Evolutionary conservation across 2,797 vertebrate genomes (phyloP).

Genomic region (Psittacula echo): DNA sequence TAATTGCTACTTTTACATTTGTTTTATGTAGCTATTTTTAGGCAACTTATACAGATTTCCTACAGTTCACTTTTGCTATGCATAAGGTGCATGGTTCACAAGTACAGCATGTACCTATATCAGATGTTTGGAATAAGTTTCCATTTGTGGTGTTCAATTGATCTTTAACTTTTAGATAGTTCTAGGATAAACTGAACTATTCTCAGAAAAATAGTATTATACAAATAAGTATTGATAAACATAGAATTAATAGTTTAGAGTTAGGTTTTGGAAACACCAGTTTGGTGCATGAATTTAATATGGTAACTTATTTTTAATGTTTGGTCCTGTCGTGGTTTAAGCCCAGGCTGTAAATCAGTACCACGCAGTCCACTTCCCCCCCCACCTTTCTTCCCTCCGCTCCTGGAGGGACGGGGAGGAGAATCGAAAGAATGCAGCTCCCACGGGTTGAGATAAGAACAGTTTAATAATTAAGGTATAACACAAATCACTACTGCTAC

Average conservation of each 20-base stretch:
- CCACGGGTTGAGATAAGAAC: no score
- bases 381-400: no score
- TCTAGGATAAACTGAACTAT: background rate
- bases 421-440: no score
- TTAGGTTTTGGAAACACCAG: background rate
- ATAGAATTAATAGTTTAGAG: background rate
- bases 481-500: no score
- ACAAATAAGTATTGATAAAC: background rate
- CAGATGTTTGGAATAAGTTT: background rate
- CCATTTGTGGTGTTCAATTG: background rate
- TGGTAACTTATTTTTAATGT: background rate
- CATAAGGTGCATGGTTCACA: background rate
- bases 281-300: background rate
- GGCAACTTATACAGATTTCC: background rate
- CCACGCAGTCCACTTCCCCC: no score
- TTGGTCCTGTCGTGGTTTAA: background rate
- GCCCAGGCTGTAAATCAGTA: no score
- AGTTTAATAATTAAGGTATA: no score
- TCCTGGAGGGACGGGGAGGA: no score
- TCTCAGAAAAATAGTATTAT: background rate
- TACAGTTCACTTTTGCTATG: background rate
- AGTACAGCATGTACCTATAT: background rate
- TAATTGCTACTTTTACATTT: background rate
- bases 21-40: background rate
- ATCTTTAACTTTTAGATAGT: background rate